Conservation (phyloP, 2,113 vertebrate genomes). For the Sturnus vulgaris region DNA sequence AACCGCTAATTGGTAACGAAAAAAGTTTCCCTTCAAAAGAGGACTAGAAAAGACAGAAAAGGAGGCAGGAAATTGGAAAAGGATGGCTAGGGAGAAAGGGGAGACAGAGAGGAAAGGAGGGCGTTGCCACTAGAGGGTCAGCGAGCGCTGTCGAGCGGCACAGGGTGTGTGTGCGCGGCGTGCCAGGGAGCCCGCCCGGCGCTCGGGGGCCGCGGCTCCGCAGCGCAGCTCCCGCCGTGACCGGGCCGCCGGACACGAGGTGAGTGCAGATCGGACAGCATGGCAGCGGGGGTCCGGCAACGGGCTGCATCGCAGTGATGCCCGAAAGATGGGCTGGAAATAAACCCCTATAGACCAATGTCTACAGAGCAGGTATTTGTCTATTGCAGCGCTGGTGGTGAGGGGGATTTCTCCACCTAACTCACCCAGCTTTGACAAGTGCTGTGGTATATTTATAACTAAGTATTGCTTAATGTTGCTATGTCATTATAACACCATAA, state of each 20-base stretch:
- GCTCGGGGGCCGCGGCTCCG: no score
- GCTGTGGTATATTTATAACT: not conserved
- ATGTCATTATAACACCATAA: not conserved
- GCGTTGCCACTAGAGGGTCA: not conserved
- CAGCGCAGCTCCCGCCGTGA: not conserved
- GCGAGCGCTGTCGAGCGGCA: not conserved
- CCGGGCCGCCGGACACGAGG: rapidly evolving
- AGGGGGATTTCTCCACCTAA: not conserved
- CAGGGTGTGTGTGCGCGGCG: no score
- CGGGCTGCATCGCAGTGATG: not conserved
- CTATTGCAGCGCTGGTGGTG: no score
- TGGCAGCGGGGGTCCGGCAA: no score
- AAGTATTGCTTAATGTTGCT: not conserved
- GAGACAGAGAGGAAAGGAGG: no score
- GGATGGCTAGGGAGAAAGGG: not conserved
- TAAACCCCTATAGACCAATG: no score
- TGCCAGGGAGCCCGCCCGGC: not conserved
- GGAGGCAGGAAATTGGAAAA: not conserved
- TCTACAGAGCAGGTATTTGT: not conserved
- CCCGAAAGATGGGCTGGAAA: no score
- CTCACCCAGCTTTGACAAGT: not conserved
- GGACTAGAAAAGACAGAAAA: not conserved
- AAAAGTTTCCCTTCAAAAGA: not conserved
- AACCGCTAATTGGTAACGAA: rapidly evolving
- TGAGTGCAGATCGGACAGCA: not conserved